phyloP scores from a whole-genome alignment of 1,140 invertebrate genomes.

The Oedothorax gibbosus region DNA sequence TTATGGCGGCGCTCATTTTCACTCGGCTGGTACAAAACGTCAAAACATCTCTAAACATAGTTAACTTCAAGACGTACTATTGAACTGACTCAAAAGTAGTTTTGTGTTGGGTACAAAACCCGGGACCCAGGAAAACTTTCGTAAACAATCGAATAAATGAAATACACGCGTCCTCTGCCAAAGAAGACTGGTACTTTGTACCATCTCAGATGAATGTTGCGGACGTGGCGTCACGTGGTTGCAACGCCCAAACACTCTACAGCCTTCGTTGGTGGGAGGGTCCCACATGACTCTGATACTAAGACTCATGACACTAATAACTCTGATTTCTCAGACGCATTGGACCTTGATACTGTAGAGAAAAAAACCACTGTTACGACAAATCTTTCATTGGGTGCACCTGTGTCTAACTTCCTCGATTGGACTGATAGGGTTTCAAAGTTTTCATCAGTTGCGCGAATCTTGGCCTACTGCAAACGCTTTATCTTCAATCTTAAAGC shows the following conservation, averaged over 20 bases:
- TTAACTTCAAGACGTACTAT: not conserved
- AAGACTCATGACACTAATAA: not conserved
- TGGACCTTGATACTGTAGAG: not conserved
- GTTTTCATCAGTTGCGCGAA: too few species aligned
- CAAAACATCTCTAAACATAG: too few species aligned
- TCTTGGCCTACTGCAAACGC: too few species aligned
- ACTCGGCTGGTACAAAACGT: too few species aligned
- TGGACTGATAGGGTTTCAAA: too few species aligned
- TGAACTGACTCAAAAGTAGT: slow-evolving; percentile 2
- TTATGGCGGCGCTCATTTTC: too few species aligned
- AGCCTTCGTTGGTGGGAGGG: slow-evolving; percentile 1
- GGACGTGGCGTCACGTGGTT: not conserved
- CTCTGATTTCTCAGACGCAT: not conserved
- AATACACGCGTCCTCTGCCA: not conserved
- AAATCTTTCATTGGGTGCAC: too few species aligned
- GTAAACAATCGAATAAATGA: not conserved
- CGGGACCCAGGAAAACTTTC: not conserved
- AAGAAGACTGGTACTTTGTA: slow-evolving; percentile 4
- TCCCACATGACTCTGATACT: not conserved
- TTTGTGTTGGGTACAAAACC: not conserved
- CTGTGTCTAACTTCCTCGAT: too few species aligned
- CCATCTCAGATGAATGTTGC: slow-evolving; percentile 7
- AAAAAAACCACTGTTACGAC: slow-evolving; percentile 5
- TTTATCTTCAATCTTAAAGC: too few species aligned
- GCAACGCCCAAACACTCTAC: not conserved